Percentiles rank a stretch among this genome's conserved stretches.
phyloP scores from a whole-genome alignment of 2,113 vertebrate genomes.

The Sigmodon hispidus region DNA sequence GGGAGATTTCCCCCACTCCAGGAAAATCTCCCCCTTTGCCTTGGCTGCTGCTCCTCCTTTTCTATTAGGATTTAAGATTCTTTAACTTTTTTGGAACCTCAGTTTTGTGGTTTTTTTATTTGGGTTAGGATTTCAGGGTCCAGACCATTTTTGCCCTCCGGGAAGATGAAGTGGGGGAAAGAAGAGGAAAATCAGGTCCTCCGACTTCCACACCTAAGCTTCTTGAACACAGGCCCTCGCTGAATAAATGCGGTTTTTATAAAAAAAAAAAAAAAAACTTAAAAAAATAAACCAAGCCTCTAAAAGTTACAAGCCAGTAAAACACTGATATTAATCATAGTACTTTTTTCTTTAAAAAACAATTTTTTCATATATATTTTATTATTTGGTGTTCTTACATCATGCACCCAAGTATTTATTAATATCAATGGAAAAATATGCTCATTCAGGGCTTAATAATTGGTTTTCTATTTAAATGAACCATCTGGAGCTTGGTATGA shows the following conservation, averaged over 20 bases:
- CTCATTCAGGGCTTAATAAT: too few species aligned
- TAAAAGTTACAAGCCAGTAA: too few species aligned
- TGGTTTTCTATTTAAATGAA: too few species aligned
- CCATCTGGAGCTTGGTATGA: too few species aligned
- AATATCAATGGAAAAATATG: too few species aligned
- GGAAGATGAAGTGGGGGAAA: conserved; percentile 3
- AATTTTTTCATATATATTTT: too few species aligned
- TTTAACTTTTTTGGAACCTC: conserved; percentile 79
- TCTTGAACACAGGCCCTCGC: conserved; percentile 63
- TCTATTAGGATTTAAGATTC: conserved; percentile 79
- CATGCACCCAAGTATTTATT: too few species aligned
- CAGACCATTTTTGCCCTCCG: conserved; percentile 57
- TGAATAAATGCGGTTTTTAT: conserved; percentile 79
- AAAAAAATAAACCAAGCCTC: too few species aligned
- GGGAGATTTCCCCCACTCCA: background rate
- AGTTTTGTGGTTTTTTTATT: conserved; percentile 73
- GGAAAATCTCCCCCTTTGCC: background rate
- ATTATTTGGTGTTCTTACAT: too few species aligned
- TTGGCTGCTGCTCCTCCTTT: conserved; percentile 69
- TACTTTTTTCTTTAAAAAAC: too few species aligned
- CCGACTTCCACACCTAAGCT: conserved; percentile 48
- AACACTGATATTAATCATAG: too few species aligned
- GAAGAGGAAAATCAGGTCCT: background rate
- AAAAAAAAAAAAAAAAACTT: too few species aligned
- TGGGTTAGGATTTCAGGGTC: conserved; percentile 69